Conservation (phyloP, 2,797 vertebrate species). For the Danio tinwini region DNA sequence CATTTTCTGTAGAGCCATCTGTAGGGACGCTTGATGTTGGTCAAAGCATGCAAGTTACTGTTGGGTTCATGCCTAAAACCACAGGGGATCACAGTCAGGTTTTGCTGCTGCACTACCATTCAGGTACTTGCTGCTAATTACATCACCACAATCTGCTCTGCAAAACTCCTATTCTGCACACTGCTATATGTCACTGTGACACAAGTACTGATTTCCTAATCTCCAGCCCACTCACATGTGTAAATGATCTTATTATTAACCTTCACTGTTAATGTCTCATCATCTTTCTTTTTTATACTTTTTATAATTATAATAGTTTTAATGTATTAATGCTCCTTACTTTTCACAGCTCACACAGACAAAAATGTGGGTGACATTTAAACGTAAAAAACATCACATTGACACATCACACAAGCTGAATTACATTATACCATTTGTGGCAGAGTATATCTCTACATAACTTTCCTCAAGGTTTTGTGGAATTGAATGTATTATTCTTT, state of each 20-base stretch:
- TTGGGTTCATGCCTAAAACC: constrained; percentile 82
- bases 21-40: constrained; percentile 78
- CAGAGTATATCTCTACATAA: constrained; percentile 59
- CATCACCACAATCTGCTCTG: constrained; percentile 7
- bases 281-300: constrained; percentile 2
- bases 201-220: neutral
- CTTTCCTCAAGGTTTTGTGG: constrained; percentile 40
- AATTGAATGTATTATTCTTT: constrained; percentile 44
- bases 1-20: constrained; percentile 82
- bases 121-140: constrained; percentile 72
- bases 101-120: constrained; percentile 82
- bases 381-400: constrained; percentile 1
- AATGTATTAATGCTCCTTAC: neutral
- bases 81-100: constrained; percentile 73
- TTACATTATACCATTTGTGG: constrained; percentile 6
- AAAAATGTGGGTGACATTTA: constrained; percentile 1
- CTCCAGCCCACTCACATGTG: neutral
- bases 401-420: constrained; percentile 7
- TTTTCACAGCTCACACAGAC: neutral
- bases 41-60: constrained; percentile 80
- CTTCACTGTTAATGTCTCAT: neutral
- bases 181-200: constrained; percentile 10
- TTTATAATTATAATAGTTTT: neutral
- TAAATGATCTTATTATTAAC: neutral
- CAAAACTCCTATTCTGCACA: neutral